phyloP scores from a whole-genome alignment of 2,797 vertebrate species.

The Crotalus adamanteus region DNA sequence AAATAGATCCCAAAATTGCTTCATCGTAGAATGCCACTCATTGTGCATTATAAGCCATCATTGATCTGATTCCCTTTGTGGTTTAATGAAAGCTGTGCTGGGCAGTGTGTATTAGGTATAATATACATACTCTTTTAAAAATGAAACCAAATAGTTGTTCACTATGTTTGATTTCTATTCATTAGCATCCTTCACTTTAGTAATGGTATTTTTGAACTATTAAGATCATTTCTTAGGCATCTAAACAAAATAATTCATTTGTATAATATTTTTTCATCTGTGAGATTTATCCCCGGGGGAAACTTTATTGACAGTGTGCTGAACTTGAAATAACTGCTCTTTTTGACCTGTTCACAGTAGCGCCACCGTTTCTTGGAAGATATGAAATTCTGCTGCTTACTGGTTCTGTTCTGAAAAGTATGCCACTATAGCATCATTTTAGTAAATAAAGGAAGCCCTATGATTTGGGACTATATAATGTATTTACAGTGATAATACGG shows the following conservation, averaged over 20 bases:
- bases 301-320: constrained; percentile 11
- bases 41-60: constrained; percentile 42
- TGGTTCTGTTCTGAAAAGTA: neutral
- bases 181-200: constrained; percentile 2
- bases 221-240: neutral
- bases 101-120: constrained; percentile 47
- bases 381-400: constrained; percentile 1
- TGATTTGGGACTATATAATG: neutral
- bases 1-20: constrained; percentile 52
- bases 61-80: constrained; percentile 40
- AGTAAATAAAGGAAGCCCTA: neutral
- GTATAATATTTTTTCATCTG: constrained; percentile 24
- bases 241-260: constrained; percentile 17
- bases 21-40: constrained; percentile 54
- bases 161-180: constrained; percentile 23
- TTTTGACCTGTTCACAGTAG: neutral
- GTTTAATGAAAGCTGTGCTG: constrained; percentile 59
- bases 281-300: constrained; percentile 26
- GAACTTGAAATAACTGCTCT: neutral
- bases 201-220: neutral
- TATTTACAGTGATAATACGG: neutral
- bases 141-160: constrained; percentile 30
- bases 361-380: neutral
- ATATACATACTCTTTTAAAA: constrained; percentile 43
- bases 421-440: neutral